These are phyloP conservation scores for Cathartes aura DNA, from an alignment of 2,113 vertebrate species.

Conservation along the genomic window DNA sequence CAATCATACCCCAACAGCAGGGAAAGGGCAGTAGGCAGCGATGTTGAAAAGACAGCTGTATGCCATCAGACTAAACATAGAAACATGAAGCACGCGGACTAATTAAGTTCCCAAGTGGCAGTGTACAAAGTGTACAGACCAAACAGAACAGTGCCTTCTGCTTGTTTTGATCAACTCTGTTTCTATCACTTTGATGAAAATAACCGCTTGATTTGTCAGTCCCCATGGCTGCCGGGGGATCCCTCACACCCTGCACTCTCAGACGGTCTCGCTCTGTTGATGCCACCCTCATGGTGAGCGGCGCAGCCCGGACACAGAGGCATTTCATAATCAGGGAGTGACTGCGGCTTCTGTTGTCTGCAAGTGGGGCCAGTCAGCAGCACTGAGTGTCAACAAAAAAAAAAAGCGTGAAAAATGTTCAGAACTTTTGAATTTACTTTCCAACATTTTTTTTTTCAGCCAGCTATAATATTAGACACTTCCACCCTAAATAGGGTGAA, in stretches of 20 bases:
- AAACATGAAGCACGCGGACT: background rate
- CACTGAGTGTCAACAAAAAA: background rate
- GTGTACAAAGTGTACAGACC: conserved; percentile 19
- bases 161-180: conserved; percentile 40
- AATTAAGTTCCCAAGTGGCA: conserved; percentile 57
- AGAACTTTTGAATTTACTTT: background rate
- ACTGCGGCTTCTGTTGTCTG: background rate
- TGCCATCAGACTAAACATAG: conserved; percentile 51
- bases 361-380: background rate
- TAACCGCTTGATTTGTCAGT: background rate
- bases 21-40: background rate
- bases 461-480: background rate
- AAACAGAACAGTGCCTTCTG: conserved; percentile 39
- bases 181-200: conserved; percentile 26
- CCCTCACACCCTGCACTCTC: background rate
- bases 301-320: accelerated
- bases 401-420: accelerated
- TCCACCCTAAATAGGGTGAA: background rate
- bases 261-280: accelerated
- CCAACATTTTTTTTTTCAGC: background rate
- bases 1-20: background rate
- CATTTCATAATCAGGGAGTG: background rate
- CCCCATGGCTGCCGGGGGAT: background rate
- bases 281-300: accelerated
- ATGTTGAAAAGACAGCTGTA: conserved; percentile 21